Base-by-base conservation (phyloP, 2,113 vertebrate genomes). In the Bambusicola thoracicus region DNA sequence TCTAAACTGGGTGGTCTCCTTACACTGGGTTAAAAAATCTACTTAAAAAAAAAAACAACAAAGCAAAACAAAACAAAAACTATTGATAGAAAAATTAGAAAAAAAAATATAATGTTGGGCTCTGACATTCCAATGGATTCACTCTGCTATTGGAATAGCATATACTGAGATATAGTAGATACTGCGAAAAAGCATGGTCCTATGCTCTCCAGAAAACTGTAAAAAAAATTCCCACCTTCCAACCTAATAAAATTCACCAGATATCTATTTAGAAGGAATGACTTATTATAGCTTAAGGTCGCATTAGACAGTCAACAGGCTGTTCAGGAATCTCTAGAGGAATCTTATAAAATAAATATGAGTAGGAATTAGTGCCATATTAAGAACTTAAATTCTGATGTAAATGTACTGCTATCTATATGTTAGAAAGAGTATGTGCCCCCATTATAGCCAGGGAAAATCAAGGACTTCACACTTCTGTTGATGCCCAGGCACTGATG, bases 1-100 rank as follows among this genome's bases (percentile, higher is more conserved):
- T 75, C 25, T 81, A 40, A 90, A 68, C 6, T 9, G 2, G 15
- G 34, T 21, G 15, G 21, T 15, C 66, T 10, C 13, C 24, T 11
- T 59, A 8, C 2, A 5, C 5, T 11, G 34, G 3, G 1, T 62
- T 49, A 70, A 32, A 74, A 86, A 84, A 86, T 8, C 0, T 2
- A 7, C 20, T 46, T 17, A 18, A 17, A 44, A 44, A 44, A 44
- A 44, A 41, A 41, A 41, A 41, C 12, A 41, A n/a, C n/a, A 41
- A 41, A 41, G 12, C 14, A 43, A 43, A 43, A 12, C 12, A 43
- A 43, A 43, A 48, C n/a, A 22, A 22, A 48, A 48, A 22, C 46
- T 63, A 21, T 76, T 40, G 22, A 21, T 29, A 72, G 21, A 12
- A 82, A 72, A 8, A 4, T 1, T 10, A 79, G 16, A 5, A 40